Conservation (phyloP, 1,140 invertebrate genomes). For the Drosophila albomicans region DNA sequence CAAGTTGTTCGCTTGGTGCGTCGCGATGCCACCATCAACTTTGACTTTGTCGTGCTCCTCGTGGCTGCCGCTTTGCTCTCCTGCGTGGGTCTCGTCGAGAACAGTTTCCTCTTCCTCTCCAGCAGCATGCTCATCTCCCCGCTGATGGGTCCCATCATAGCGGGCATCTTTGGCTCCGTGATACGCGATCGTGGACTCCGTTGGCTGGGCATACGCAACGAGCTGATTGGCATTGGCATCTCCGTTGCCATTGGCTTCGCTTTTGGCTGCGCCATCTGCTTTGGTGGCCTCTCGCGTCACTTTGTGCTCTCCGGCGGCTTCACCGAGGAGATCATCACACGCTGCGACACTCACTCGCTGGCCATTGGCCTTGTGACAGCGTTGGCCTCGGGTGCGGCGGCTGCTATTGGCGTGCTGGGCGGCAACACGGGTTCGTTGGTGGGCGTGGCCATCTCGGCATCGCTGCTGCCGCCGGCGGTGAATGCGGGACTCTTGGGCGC, state of each 20-base stretch:
- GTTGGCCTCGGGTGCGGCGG: slow-evolving; percentile 89
- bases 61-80: slow-evolving; percentile 88
- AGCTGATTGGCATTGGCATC: slow-evolving; percentile 88
- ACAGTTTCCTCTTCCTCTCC: slow-evolving; percentile 89
- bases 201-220: slow-evolving; percentile 87
- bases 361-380: slow-evolving; percentile 89
- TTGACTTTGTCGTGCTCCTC: slow-evolving; percentile 90
- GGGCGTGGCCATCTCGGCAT: slow-evolving; percentile 92
- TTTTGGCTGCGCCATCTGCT: slow-evolving; percentile 87
- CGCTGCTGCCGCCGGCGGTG: slow-evolving; percentile 91
- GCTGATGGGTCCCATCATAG: slow-evolving; percentile 91
- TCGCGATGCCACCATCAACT: slow-evolving; percentile 88
- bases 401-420: slow-evolving; percentile 90
- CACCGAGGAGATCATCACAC: slow-evolving; percentile 89
- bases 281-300: slow-evolving; percentile 84
- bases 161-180: slow-evolving; percentile 89
- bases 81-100: slow-evolving; percentile 91
- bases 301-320: slow-evolving; percentile 87
- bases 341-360: slow-evolving; percentile 87
- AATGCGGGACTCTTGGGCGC: slow-evolving; percentile 90
- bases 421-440: slow-evolving; percentile 90
- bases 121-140: slow-evolving; percentile 93
- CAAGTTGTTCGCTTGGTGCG: slow-evolving; percentile 89
- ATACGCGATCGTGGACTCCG: slow-evolving; percentile 88
- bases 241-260: slow-evolving; percentile 88